phyloP scores from a whole-genome alignment of 2,888 invertebrate species.

The Diachrysia chrysitis region DNA sequence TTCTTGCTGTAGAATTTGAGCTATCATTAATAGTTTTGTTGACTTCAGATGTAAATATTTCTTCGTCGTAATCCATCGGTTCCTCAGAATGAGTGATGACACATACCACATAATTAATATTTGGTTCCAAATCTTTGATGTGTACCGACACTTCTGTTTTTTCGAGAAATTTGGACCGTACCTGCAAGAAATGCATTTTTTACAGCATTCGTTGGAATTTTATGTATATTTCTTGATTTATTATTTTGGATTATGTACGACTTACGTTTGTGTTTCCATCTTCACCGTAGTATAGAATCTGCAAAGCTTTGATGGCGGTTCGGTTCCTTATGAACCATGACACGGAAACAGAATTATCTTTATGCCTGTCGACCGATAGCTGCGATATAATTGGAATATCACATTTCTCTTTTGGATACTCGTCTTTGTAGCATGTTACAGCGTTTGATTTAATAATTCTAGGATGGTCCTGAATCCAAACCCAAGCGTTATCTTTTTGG shows the following conservation, averaged over 20 bases:
- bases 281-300: constrained; percentile 93
- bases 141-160: constrained; percentile 78
- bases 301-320: constrained; percentile 94
- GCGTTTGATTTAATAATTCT: constrained; percentile 80
- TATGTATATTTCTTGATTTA: background rate
- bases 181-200: constrained; percentile 68
- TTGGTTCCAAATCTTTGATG: constrained; percentile 75
- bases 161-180: constrained; percentile 80
- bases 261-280: constrained; percentile 74
- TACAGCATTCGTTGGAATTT: constrained; percentile 3
- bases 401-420: constrained; percentile 84
- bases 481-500: constrained; percentile 97
- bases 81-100: constrained; percentile 79
- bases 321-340: constrained; percentile 97
- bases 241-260: constrained; percentile 23
- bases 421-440: constrained; percentile 78
- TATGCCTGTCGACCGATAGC: constrained; percentile 95
- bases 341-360: constrained; percentile 95
- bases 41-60: constrained; percentile 57
- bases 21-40: constrained; percentile 71
- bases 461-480: constrained; percentile 97
- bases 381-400: constrained; percentile 94
- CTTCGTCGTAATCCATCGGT: constrained; percentile 70
- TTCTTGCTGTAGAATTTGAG: constrained; percentile 72
- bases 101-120: constrained; percentile 81